A percentile compares a stretch with the other conserved stretches of the same genome.
These are phyloP conservation scores for Thalpophila matura DNA, from an alignment of 2,888 invertebrate species.

Conservation along the genomic window DNA sequence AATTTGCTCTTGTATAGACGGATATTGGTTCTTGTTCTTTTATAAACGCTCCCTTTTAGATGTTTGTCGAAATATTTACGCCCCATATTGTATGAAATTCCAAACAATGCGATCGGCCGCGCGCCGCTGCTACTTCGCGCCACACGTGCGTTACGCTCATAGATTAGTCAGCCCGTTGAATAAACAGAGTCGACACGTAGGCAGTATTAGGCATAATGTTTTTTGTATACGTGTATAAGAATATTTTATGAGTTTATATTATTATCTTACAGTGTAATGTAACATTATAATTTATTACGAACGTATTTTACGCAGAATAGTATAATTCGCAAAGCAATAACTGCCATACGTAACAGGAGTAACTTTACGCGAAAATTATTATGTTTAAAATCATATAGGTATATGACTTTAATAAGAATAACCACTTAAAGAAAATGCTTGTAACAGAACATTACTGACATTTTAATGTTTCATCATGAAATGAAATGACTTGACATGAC, in stretches of 20 bases:
- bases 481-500: too few relatives aligned
- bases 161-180: conserved; percentile 74
- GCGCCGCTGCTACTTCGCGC: conserved; percentile 56
- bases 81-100: conserved; percentile 88
- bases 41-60: conserved; percentile 84
- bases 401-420: too few relatives aligned
- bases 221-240: conserved; percentile 28
- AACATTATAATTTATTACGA: conserved; percentile 16
- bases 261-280: conserved; percentile 25
- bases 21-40: conserved; percentile 80
- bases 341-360: background rate
- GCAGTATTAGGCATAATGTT: conserved; percentile 55
- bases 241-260: conserved; percentile 32
- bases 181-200: conserved; percentile 76
- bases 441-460: too few relatives aligned
- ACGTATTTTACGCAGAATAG: conserved; percentile 1
- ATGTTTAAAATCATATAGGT: too few relatives aligned
- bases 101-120: conserved; percentile 84
- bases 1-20: conserved; percentile 56
- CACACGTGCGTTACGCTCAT: conserved; percentile 82
- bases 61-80: conserved; percentile 89
- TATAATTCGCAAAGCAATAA: background rate
- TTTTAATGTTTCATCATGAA: too few relatives aligned
- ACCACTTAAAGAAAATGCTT: too few relatives aligned
- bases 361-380: too few relatives aligned